Base-by-base conservation (phyloP, 2,888 invertebrate genomes). In the Cyrtodaria siliqua region DNA sequence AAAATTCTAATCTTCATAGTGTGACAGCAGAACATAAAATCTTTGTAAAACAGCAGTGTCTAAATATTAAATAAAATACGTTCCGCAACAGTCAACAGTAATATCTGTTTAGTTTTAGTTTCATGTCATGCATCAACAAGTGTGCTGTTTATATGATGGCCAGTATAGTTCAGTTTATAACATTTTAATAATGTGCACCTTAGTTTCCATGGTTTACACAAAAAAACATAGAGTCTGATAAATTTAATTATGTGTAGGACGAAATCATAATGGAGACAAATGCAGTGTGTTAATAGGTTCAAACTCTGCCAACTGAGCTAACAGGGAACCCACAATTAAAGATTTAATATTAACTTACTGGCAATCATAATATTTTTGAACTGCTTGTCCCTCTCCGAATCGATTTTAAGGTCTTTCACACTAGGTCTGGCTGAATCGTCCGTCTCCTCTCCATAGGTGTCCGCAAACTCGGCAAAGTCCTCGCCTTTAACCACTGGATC, bases 291-390 rank as follows among this genome's bases (percentile, higher is more conserved):
- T n/a, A n/a, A n/a, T n/a, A n/a, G n/a, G n/a, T n/a, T n/a, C n/a
- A n/a, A n/a, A n/a, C n/a, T n/a, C n/a, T n/a, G n/a, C n/a, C n/a
- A n/a, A n/a, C n/a, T n/a, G n/a, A n/a, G n/a, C n/a, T n/a, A n/a
- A n/a, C n/a, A n/a, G n/a, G n/a, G n/a, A n/a, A n/a, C n/a, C n/a
- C n/a, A n/a, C n/a, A n/a, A n/a, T 18, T 47, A 8, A 33, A 33
- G 6, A 33, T 33, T 33, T 33, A 33, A 33, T 33, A 33, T 4
- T 2, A 67, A 52, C 69, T 44, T 20, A 69, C 61, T 20, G 2
- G 55, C 61, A 53, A 61, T 61, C 14, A 69, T 24, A 8, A 61
- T n/a, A n/a, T 55, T 55, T 27, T 69, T 69, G 16, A 69, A 69
- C 18, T 44, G 14, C 27, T 69, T 69, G 53, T 69, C 69, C 47